Base-by-base conservation (phyloP, 2,113 vertebrate genomes). In the Morone chrysops region DNA sequence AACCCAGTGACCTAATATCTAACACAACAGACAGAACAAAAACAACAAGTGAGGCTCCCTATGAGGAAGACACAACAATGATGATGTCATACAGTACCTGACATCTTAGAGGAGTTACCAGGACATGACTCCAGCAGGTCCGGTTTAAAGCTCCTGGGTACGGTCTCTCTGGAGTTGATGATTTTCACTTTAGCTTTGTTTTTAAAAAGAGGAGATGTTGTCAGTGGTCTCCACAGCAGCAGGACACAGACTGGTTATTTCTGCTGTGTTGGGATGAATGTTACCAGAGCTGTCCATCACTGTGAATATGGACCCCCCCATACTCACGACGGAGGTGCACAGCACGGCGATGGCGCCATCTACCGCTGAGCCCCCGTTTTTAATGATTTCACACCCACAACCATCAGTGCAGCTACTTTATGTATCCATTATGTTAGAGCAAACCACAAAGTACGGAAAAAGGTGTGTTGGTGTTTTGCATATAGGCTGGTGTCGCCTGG, bases 291-390 rank as follows among this genome's bases (percentile, higher is more conserved):
- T 47, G 11, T 47, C 45, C 76, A 97, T 97, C 93, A 99, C 95
- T 59, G 97, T 98, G 92, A 99, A 98, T 36, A 99, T 62, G 25
- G 96, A 93, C 0, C 97, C 98, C 60, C 98, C 97, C 63, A 96
- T 96, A 78, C 98, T 99, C 50, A 97, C 81, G 3, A 97, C 75
- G 0, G 97, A 95, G 0, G 96, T 97, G 91, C 98, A 99, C 81
- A 99, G 71, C 87, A 99, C 95, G 8, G 97, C 97, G 1, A 99
- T 99, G 78, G 97, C 94, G 22, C 96, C 96, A 82, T 99, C 98
- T 90, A 97, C 95, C 0, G 98, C 95, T 0, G 98, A 96, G 56
- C 98, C 98, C 0, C 93, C 96, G 18, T n/a, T 75, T 10, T 68
- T 82, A 45, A 96, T 92, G 31, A 94, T 89, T 56, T 95, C 90